Evolutionary conservation across 2,888 invertebrate species (phyloP), one percentile per base, ranked within the genome.

Genomic region (Acronicta leporina): DNA sequence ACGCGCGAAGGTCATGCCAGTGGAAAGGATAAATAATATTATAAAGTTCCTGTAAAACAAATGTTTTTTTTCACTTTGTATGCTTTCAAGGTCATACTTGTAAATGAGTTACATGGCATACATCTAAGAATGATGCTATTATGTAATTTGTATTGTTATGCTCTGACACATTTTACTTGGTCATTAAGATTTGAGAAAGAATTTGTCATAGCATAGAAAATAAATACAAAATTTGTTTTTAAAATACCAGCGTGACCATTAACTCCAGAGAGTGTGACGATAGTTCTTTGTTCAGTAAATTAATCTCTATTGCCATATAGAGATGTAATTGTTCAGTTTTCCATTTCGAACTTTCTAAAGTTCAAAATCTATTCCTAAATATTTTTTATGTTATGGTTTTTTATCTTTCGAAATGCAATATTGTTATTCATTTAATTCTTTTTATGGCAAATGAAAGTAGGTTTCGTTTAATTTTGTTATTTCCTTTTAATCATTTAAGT

Each of bases 201-300:
- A 78, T 84, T 77, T 76, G 80, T 84, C 80, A 56, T 33, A 64
- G 51, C 58, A 58, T 65, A 54, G 58, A 73, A 76, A 77, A 68
- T 71, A 73, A 75, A 76, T 78, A 76, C 74, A 55, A 63, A 63
- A 64, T 53, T 55, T 43, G 46, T 68, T 68, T 57, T 59, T 45
- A 54, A 65, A 71, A 67, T 61, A 51, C 53, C 51, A 16, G 51
- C 71, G 63, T 68, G 67, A 71, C 58, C 59, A 64, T 76, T 73
- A 68, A 69, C 64, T 59, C 60, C 66, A 79, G 59, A 77, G 66
- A 75, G 78, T 80, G 79, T 83, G 79, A 85, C 85, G 60, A 65
- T 69, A 77, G 59, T 61, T 62, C 60, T 72, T 79, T 80, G 77
- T 81, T 76, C 42, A 63, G 67, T 68, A 62, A 63, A 61, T 55